phyloP scores from a whole-genome alignment of 2,888 invertebrate species.

The Caenorhabditis sp. region DNA sequence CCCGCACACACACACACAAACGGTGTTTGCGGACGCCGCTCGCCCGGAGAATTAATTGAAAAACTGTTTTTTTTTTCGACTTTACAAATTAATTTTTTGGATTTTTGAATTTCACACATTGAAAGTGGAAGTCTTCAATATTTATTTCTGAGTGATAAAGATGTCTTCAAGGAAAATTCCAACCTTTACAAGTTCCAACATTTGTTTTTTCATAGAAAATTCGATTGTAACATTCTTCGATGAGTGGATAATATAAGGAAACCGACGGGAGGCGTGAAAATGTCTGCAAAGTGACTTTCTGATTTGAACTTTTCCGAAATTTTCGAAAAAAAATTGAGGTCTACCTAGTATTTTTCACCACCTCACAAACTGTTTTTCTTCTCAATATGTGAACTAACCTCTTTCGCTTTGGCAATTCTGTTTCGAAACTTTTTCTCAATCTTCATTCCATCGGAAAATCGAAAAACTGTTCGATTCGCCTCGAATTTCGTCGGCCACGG shows the following conservation, averaged over 20 bases:
- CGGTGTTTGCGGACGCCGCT: no score
- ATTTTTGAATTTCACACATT: no score
- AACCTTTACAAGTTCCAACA: constrained; percentile 45
- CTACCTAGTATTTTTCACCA: no score
- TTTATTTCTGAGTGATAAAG: no score
- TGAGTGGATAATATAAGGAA: constrained; percentile 62
- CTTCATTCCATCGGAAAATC: constrained; percentile 25
- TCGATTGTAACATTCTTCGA: constrained; percentile 64
- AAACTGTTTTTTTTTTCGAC: no score
- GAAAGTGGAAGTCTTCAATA: no score
- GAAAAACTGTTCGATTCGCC: constrained; percentile 24
- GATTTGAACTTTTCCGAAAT: no score
- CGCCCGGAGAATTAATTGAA: no score
- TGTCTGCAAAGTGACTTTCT: constrained; percentile 16
- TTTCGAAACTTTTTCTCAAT: constrained; percentile 33
- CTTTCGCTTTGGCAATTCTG: constrained; percentile 9
- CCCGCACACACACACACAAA: no score
- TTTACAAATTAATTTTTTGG: no score
- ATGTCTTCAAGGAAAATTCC: no score
- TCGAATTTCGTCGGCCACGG: constrained; percentile 15
- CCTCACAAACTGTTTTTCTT: not conserved
- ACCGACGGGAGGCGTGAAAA: constrained; percentile 50
- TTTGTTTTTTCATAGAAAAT: constrained; percentile 60
- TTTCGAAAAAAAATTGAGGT: no score
- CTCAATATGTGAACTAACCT: not conserved